Base-by-base conservation (phyloP, 1,140 invertebrate species). In the Sminthurinus signatus region DNA sequence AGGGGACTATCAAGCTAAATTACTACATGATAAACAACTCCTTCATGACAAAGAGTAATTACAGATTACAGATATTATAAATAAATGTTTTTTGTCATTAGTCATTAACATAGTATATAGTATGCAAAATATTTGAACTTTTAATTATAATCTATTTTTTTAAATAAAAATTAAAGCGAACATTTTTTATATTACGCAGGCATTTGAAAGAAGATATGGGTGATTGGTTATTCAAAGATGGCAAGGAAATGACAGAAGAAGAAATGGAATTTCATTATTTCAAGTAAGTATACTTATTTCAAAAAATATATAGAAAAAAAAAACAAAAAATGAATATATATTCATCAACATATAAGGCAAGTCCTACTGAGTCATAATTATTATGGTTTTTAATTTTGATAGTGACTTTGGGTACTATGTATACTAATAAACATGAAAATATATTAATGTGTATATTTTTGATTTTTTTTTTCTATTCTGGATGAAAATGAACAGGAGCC, bases 141-240 rank as follows among this genome's bases (percentile, higher is more conserved):
- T 61, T 21, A 50, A 42, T 62, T 15, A 21, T 48, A 63, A 48
- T 48, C 12, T 21, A 10, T 8, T 17, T 75, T 70, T 74, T 74
- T n/a, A n/a, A n/a, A n/a, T n/a, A n/a, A n/a, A n/a, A n/a, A n/a
- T n/a, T n/a, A n/a, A n/a, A n/a, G n/a, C n/a, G n/a, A n/a, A n/a
- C n/a, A n/a, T n/a, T n/a, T n/a, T n/a, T n/a, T n/a, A n/a, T n/a
- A n/a, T 23, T 64, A 74, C 76, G 31, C 74, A 87, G 85, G 58
- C 86, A 87, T 73, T 80, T 88, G 29, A 80, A 85, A 75, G 87
- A 90, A 79, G 87, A 90, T 75, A 76, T 87, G 51, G 81, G 83
- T 28, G 78, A 82, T 25, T 72, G 70, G 65, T 59, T 79, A 2
- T n/a, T n/a, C n/a, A n/a, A n/a, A n/a, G 79, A 84, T 62, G 75